Evolutionary conservation across 2,888 invertebrate genomes (phyloP).

Genomic region (Dilophus febrilis): DNA sequence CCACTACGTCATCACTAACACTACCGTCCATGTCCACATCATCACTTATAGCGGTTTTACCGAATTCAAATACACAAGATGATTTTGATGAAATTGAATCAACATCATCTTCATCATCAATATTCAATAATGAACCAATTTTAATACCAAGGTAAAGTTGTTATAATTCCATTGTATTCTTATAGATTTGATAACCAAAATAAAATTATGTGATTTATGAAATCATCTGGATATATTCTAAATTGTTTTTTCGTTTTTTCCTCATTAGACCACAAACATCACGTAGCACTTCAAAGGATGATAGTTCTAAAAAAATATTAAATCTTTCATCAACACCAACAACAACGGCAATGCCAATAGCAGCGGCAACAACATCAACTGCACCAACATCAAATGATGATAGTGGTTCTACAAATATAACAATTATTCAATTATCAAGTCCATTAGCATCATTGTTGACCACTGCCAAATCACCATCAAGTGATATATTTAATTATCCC

Average conservation of each 20-base stretch:
- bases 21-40: too few relatives aligned
- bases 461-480: constrained; percentile 10
- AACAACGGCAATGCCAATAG: neutral
- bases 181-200: too few relatives aligned
- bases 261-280: constrained; percentile 24
- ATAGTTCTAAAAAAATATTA: constrained; percentile 5
- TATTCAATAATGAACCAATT: constrained; percentile 2
- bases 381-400: neutral
- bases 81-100: too few relatives aligned
- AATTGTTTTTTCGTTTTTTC: too few relatives aligned
- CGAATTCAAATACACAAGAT: neutral
- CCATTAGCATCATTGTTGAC: constrained; percentile 13
- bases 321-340: constrained; percentile 6
- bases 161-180: neutral
- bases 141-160: constrained; percentile 5
- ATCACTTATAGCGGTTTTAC: constrained; percentile 3
- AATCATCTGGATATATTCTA: too few relatives aligned
- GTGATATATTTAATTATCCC: constrained; percentile 25
- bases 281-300: constrained; percentile 20
- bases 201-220: neutral
- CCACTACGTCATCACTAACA: neutral
- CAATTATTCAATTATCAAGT: constrained; percentile 43
- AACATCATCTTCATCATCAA: neutral
- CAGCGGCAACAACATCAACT: neutral
- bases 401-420: constrained; percentile 30